Conservation (phyloP, 2,888 invertebrate genomes). For the Galeopsomyia nigrocyanea region DNA sequence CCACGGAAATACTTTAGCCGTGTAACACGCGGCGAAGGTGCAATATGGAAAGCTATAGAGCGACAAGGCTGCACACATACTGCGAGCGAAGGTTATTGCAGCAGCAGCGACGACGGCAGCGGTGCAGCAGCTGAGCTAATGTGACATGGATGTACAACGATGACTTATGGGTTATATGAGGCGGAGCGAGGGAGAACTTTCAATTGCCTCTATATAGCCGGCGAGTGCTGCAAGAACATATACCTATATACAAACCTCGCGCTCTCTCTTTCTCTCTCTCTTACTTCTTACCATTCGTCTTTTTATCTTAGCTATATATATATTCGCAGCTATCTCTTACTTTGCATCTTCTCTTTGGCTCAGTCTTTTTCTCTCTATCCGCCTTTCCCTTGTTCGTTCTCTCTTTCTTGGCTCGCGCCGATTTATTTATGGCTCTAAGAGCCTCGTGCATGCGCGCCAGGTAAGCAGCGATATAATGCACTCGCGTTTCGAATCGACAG, state of each 20-base stretch:
- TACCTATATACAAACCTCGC: too few species aligned
- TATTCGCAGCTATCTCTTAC: background rate
- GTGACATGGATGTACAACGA: conserved; percentile 42
- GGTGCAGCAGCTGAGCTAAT: conserved; percentile 36
- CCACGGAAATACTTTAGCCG: conserved; percentile 22
- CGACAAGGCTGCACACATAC: background rate
- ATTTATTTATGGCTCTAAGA: conserved; percentile 15
- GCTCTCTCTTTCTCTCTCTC: background rate
- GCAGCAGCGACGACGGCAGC: conserved; percentile 4
- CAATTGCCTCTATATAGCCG: conserved; percentile 41
- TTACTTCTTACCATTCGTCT: background rate
- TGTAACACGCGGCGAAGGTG: background rate
- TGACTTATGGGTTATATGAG: conserved; percentile 45
- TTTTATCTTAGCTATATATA: too few species aligned
- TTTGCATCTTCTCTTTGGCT: background rate
- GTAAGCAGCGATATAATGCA: too few species aligned
- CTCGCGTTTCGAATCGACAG: too few species aligned
- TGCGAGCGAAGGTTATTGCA: conserved; percentile 24
- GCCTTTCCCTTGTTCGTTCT: background rate
- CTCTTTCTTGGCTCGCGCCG: conserved; percentile 13
- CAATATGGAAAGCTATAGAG: background rate
- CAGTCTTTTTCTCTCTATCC: background rate
- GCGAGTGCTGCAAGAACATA: conserved; percentile 6
- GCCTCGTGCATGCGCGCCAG: too few species aligned
- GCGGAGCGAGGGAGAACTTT: conserved; percentile 32